These are phyloP conservation scores for Limnephilus auricula DNA, from an alignment of 2,888 invertebrate genomes.

Conservation along the genomic window DNA sequence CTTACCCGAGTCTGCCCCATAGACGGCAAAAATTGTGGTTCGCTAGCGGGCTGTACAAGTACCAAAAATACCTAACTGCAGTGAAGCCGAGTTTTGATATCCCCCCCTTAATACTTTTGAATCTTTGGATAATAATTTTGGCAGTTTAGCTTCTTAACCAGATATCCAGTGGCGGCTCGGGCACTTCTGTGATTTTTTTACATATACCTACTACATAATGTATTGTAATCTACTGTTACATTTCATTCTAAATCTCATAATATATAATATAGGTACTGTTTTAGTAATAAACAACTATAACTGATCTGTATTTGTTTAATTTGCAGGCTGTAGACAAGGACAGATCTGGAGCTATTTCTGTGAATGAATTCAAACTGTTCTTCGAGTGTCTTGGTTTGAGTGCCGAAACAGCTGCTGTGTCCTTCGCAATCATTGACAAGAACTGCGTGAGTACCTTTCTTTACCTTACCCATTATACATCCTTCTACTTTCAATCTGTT, in stretches of 20 bases:
- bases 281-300: neutral
- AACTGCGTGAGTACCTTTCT: constrained; percentile 77
- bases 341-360: constrained; percentile 86
- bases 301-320: neutral
- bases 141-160: too few relatives aligned
- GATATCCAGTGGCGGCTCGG: too few relatives aligned
- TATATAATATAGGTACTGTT: neutral
- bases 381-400: constrained; percentile 87
- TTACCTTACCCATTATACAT: constrained; percentile 16
- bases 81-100: too few relatives aligned
- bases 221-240: neutral
- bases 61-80: too few relatives aligned
- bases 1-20: too few relatives aligned
- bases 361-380: constrained; percentile 90
- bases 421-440: constrained; percentile 87
- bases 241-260: neutral
- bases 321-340: constrained; percentile 89
- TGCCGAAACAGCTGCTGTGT: constrained; percentile 86
- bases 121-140: too few relatives aligned
- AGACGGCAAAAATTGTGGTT: too few relatives aligned
- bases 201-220: too few relatives aligned
- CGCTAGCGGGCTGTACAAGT: too few relatives aligned
- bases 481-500: neutral
- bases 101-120: too few relatives aligned
- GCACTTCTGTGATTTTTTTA: too few relatives aligned